Base-by-base conservation (phyloP, 2,797 vertebrate genomes). In the Adelosebastes latens region DNA sequence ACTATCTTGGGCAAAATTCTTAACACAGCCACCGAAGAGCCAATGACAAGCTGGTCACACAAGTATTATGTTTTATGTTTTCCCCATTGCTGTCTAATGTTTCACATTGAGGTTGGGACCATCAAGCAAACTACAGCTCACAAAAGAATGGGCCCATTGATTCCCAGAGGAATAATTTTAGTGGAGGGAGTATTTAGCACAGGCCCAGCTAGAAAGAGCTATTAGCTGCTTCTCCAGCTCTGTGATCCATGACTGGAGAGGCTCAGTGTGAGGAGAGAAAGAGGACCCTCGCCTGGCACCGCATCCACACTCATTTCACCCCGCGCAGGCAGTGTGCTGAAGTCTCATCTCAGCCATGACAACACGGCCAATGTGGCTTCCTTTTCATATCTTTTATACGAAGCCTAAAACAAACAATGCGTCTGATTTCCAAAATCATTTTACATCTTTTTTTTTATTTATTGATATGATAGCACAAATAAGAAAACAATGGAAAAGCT, bases 51-150 rank as follows among this genome's bases (percentile, higher is more conserved):
- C 96, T 90, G 97, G 97, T 98, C 97, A 97, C 97, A 98, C 97
- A 98, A 97, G 97, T 98, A 98, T 98, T 98, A 97, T 97, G 97
- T 98, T 97, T 98, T 97, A 97, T 97, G 96, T 97, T 97, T 95
- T 97, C 96, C 96, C 97, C 96, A 96, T 96, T 89, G 94, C 96
- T 96, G 96, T 97, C 97, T 98, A 96, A 96, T 94, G 96, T 98
- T 98, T 97, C 97, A 97, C 96, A 95, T 93, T 88, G 94, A 94
- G 95, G 93, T 96, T 94, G 94, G 94, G 94, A 95, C 94, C 95
- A 92, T 95, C 93, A 90, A 95, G 94, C 94, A 95, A 96, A 95
- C 95, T 94, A 90, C 92, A 88, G 95, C 94, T 92, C 93, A 94
- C 94, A 93, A 95, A 96, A 96, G 96, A 96, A 96, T 95, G 95